phyloP scores from a whole-genome alignment of 2,888 invertebrate species.

The Silvanus unidentatus region DNA sequence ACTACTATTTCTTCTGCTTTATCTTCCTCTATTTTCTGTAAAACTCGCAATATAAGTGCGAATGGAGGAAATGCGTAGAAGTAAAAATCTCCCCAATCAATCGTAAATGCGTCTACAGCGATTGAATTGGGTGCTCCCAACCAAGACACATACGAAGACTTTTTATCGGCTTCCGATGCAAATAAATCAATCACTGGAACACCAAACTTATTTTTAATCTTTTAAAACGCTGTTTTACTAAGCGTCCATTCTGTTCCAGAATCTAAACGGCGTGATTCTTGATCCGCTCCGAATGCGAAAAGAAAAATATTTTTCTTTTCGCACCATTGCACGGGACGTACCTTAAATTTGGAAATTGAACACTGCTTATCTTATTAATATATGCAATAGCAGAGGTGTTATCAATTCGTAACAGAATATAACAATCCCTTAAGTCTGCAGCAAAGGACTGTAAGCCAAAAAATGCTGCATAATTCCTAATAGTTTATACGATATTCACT shows the following conservation, averaged over 20 bases:
- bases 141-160: constrained; percentile 22
- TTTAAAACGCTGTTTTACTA: background rate
- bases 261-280: constrained; percentile 4
- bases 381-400: constrained; percentile 13
- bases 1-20: constrained; percentile 27
- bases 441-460: too few relatives aligned
- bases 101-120: constrained; percentile 20
- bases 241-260: constrained; percentile 11
- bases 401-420: too few relatives aligned
- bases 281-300: constrained; percentile 15
- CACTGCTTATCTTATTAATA: constrained; percentile 23
- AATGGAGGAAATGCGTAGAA: constrained; percentile 24
- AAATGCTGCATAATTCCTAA: too few relatives aligned
- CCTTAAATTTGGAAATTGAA: constrained; percentile 16
- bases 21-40: constrained; percentile 14
- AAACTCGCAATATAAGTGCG: constrained; percentile 1
- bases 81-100: constrained; percentile 12
- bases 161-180: constrained; percentile 25
- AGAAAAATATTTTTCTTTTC: constrained; percentile 8
- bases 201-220: constrained; percentile 9
- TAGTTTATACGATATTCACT: too few relatives aligned
- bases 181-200: constrained; percentile 24
- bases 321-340: constrained; percentile 18
- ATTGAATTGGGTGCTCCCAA: constrained; percentile 14
- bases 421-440: too few relatives aligned